A percentile compares a stretch with the other conserved stretches of the same genome.
Conservation (phyloP, 2,113 vertebrate species). For the Aythya baeri region DNA sequence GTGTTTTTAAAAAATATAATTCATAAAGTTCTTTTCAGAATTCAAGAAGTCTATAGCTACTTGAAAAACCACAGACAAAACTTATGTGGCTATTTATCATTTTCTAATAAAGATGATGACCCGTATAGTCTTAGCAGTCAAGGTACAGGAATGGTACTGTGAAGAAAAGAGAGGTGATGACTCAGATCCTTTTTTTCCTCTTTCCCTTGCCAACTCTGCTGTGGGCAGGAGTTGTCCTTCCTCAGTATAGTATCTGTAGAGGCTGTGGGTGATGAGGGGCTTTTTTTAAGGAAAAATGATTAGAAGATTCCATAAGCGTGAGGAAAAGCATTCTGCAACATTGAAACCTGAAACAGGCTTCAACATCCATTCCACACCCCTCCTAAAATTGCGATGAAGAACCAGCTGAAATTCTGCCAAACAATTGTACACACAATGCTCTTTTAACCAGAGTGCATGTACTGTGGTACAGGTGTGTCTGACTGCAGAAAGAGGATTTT, state of each 20-base stretch:
- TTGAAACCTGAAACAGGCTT: neutral
- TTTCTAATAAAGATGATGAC: neutral
- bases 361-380: neutral
- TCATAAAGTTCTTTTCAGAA: neutral
- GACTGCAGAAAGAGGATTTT: neutral
- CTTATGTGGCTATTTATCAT: neutral
- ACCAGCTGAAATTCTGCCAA: neutral
- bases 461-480: neutral
- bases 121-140: neutral
- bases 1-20: neutral
- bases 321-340: neutral
- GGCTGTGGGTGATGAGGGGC: neutral
- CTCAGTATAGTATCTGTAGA: neutral
- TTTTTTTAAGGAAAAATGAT: neutral
- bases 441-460: neutral
- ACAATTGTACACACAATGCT: neutral
- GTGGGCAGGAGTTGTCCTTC: neutral
- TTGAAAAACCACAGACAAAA: neutral
- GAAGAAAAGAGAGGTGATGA: neutral
- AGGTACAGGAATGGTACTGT: neutral
- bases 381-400: neutral
- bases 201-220: neutral
- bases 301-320: neutral
- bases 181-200: neutral
- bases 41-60: neutral